Base-by-base conservation (phyloP, 1,140 invertebrate genomes). In the Drosophila gunungcola region DNA sequence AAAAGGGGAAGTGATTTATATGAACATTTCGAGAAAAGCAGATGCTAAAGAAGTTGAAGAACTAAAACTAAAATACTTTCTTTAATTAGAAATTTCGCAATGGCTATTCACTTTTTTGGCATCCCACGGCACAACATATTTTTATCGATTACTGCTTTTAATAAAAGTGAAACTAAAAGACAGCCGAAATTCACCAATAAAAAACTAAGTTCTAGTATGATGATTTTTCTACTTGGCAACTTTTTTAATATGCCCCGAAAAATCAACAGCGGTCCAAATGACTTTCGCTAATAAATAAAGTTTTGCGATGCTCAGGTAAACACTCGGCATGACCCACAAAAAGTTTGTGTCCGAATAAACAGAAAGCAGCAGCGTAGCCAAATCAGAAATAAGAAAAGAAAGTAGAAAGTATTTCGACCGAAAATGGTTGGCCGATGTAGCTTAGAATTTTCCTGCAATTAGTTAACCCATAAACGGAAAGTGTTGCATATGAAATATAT, bases 271-370 rank as follows among this genome's bases (percentile, higher is more conserved):
- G n/a, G 9, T 46, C 64, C 51, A 70, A 70, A 70, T 70, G 65
- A 72, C 68, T 72, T 72, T 70, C 51, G 68, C 65, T 72, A 72
- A 72, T 70, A 72, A 72, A 72, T 72, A 72, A 72, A 72, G 68
- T 72, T 72, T 34, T 36, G 21, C 43, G 29, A 39, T 57, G 52
- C 29, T 27, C 68, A 72, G 68, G 68, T 72, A 72, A 72, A 72
- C 52, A 72, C 68, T 72, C 34, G 65, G n/a, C 65, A 34, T 72
- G 65, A 57, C 68, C 68, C 64, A 49, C 68, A 72, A 72, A 70
- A 72, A 72, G 51, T 72, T 72, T 49, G 42, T 49, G 27, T 45
- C 34, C 64, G 69, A 70, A 70, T 70, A 48, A 70, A 70, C 13
- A 49, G 64, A 69, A 70, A 41, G 27, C 45, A 51, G 43, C 21